phyloP scores from a whole-genome alignment of 2,888 invertebrate species.

The Drosophila leonis region DNA sequence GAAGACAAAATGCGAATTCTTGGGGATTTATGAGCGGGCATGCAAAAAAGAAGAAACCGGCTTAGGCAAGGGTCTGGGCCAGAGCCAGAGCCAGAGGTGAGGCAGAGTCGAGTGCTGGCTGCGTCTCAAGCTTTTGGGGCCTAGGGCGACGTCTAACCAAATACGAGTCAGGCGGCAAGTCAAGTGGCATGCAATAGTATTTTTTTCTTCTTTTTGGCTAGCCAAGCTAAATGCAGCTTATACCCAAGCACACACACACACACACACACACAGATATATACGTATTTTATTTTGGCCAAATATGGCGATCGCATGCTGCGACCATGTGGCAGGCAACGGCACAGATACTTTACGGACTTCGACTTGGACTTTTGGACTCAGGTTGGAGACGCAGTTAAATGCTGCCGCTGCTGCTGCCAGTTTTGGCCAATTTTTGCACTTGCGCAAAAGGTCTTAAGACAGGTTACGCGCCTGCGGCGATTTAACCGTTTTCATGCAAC shows the following conservation, averaged over 20 bases:
- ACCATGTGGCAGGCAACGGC: constrained; percentile 64
- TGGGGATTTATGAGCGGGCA: constrained; percentile 75
- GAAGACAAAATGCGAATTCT: constrained; percentile 73
- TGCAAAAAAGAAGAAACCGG: constrained; percentile 68
- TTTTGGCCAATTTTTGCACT: constrained; percentile 79
- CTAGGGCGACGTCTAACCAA: constrained; percentile 81
- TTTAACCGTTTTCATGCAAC: constrained; percentile 77
- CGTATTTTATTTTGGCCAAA: constrained; percentile 69
- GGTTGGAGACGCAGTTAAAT: constrained; percentile 51
- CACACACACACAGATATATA: neutral
- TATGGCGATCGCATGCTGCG: constrained; percentile 80
- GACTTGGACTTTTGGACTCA: constrained; percentile 50
- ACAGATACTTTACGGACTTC: constrained; percentile 61
- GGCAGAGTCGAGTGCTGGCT: constrained; percentile 12
- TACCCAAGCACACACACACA: constrained; percentile 8
- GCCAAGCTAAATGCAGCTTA: constrained; percentile 71
- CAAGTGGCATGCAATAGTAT: constrained; percentile 77
- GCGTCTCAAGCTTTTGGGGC: constrained; percentile 51
- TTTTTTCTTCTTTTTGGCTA: constrained; percentile 49
- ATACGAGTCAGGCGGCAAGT: constrained; percentile 76
- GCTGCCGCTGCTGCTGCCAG: constrained; percentile 34
- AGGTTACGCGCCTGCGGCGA: constrained; percentile 81
- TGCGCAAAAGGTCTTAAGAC: constrained; percentile 83
- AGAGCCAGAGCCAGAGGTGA: constrained; percentile 11
- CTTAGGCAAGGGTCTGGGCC: constrained; percentile 56